Percentiles rank a stretch among this genome's conserved stretches.
These are phyloP conservation scores for Numenius phaeopus DNA, from an alignment of 2,797 vertebrate genomes.

Conservation along the genomic window DNA sequence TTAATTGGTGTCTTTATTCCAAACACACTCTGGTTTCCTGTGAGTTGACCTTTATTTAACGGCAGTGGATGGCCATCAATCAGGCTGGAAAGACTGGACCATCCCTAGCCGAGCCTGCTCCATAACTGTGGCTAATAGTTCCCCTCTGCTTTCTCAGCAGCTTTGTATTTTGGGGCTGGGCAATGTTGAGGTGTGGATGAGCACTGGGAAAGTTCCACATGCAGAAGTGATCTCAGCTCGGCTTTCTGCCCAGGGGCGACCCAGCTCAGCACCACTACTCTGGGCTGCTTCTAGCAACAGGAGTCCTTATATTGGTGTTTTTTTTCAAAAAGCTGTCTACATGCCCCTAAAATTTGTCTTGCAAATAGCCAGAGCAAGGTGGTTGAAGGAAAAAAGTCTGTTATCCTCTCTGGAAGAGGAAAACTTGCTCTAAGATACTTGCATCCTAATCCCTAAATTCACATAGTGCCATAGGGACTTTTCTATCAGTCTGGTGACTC, in stretches of 20 bases:
- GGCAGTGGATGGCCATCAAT: not conserved
- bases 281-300: not conserved
- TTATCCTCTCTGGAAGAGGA: not conserved
- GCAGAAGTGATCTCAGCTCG: not conserved
- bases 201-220: not conserved
- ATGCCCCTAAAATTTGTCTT: not conserved
- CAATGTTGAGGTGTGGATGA: not conserved
- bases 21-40: not conserved
- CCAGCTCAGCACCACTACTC: not conserved
- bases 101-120: not conserved
- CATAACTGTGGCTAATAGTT: rapidly evolving
- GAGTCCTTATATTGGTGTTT: not conserved
- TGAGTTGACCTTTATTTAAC: not conserved
- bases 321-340: not conserved
- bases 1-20: not conserved
- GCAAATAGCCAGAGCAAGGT: not conserved
- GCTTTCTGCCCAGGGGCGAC: not conserved
- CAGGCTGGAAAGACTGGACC: not conserved
- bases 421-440: not conserved
- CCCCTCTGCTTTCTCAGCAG: not conserved
- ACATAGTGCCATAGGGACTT: not conserved
- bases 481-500: not conserved
- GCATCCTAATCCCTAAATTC: not conserved
- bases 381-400: not conserved
- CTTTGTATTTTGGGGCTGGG: not conserved